Evolutionary conservation across 2,888 invertebrate genomes (phyloP), one percentile per base, ranked within the genome.

Genomic region (Dermolepida albohirtum): DNA sequence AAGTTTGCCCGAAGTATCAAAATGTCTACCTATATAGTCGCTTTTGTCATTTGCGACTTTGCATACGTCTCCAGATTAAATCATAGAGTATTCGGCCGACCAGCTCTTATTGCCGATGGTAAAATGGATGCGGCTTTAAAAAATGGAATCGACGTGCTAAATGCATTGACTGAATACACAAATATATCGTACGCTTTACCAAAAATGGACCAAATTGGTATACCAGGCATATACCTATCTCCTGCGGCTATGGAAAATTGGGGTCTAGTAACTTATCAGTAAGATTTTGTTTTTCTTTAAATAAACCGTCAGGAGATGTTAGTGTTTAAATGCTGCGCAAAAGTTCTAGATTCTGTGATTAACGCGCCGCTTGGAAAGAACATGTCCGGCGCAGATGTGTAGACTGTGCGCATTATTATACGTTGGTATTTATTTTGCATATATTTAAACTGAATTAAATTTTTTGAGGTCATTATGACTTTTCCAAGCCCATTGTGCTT

Each of bases 231-330:
- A 8, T 72, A 70, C 43, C 95, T 95, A 77, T 86, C 89, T 29
- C 90, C 92, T 70, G 92, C 92, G 16, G 96, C 95, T 40, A 96
- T 96, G 96, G 96, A 97, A 80, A 97, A 96, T 80, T 96, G 96
- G 96, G 96, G 96, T 6, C 82, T 96, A 47, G 90, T 94, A 34
- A 93, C 93, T 1, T 95, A 92, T 84, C 4, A n/a, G n/a, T n/a
- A n/a, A n/a, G n/a, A n/a, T n/a, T n/a, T n/a, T n/a, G n/a, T n/a
- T n/a, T n/a, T n/a, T n/a, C n/a, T n/a, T n/a, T n/a, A n/a, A n/a
- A n/a, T n/a, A n/a, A n/a, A n/a, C n/a, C n/a, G n/a, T n/a, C n/a
- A n/a, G n/a, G n/a, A n/a, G n/a, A n/a, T n/a, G n/a, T n/a, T n/a
- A n/a, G n/a, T n/a, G n/a, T n/a, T n/a, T n/a, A n/a, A n/a, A n/a